A percentile compares a stretch with the other conserved stretches of the same genome.
Evolutionary conservation across 1,140 invertebrate species (phyloP).

Genomic region (Lepidostoma basale): DNA sequence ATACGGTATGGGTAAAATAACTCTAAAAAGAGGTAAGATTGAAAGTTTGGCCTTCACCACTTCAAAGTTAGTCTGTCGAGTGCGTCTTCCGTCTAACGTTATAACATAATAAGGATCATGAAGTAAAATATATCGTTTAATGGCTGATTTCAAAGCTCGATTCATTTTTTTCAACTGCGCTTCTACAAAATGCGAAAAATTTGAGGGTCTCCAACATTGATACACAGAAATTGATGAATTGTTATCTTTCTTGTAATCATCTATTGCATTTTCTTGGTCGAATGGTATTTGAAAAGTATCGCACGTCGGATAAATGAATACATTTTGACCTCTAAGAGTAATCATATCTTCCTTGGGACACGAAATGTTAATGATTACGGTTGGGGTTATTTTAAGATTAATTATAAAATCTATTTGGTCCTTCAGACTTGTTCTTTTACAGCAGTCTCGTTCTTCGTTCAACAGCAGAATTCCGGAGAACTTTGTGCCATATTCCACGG

Average conservation of each 20-base stretch:
- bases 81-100: conserved; percentile 61
- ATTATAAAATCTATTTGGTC: conserved; percentile 44
- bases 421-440: background rate
- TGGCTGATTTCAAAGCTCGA: background rate
- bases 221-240: background rate
- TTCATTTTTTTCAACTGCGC: conserved; percentile 1
- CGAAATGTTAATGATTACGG: conserved; percentile 61
- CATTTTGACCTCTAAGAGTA: conserved; percentile 54
- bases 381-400: conserved; percentile 53
- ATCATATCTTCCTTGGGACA: conserved; percentile 61
- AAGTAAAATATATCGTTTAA: conserved; percentile 48
- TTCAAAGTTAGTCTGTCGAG: conserved; percentile 56
- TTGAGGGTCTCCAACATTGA: conserved; percentile 6
- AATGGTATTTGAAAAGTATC: conserved; percentile 48
- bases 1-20: conserved; percentile 4
- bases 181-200: conserved; percentile 9
- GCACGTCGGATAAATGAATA: conserved; percentile 53
- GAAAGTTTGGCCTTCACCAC: conserved; percentile 55
- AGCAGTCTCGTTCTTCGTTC: conserved; percentile 46
- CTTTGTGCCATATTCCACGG: background rate
- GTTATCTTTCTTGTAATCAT: conserved; percentile 8
- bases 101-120: conserved; percentile 62
- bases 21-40: conserved; percentile 49
- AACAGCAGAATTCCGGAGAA: background rate
- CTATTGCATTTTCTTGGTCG: conserved; percentile 8